phyloP scores from a whole-genome alignment of 2,888 invertebrate species.

The Nomada flava region DNA sequence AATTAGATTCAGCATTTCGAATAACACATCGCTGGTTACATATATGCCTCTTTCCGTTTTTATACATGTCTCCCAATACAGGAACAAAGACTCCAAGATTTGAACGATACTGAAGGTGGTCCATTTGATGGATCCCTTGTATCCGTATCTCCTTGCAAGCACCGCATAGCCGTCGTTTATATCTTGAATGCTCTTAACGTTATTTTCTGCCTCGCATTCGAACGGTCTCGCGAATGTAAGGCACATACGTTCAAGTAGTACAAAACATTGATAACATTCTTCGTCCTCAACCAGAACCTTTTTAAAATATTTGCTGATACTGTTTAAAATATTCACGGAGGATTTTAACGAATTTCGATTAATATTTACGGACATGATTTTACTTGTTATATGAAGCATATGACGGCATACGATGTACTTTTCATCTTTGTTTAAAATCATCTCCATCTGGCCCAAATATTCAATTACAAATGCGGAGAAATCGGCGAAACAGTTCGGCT shows the following conservation, averaged over 20 bases:
- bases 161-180: slow-evolving; percentile 35
- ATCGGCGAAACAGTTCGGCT: slow-evolving; percentile 36
- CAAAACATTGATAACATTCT: slow-evolving; percentile 66
- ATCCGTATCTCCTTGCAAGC: slow-evolving; percentile 47
- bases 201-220: slow-evolving; percentile 39
- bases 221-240: slow-evolving; percentile 60
- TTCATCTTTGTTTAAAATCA: slow-evolving; percentile 48
- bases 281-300: slow-evolving; percentile 43
- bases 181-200: slow-evolving; percentile 43
- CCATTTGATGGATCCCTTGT: slow-evolving; percentile 46
- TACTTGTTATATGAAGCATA: slow-evolving; percentile 53
- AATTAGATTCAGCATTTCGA: slow-evolving; percentile 62
- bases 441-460: slow-evolving; percentile 28
- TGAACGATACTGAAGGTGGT: slow-evolving; percentile 50
- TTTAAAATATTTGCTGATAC: slow-evolving; percentile 51
- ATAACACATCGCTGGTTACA: slow-evolving; percentile 55
- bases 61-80: slow-evolving; percentile 68
- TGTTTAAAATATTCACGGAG: slow-evolving; percentile 14
- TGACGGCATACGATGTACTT: slow-evolving; percentile 54
- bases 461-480: slow-evolving; percentile 53
- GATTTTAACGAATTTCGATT: slow-evolving; percentile 11
- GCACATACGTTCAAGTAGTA: slow-evolving; percentile 60
- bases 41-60: slow-evolving; percentile 41
- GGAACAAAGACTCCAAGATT: slow-evolving; percentile 64
- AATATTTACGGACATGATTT: slow-evolving; percentile 46